Percentiles rank a stretch among this genome's conserved stretches.
Conservation (phyloP, 30 jellyfish, hydroid and myxozoan species). For the Aurelia coerulea region DNA sequence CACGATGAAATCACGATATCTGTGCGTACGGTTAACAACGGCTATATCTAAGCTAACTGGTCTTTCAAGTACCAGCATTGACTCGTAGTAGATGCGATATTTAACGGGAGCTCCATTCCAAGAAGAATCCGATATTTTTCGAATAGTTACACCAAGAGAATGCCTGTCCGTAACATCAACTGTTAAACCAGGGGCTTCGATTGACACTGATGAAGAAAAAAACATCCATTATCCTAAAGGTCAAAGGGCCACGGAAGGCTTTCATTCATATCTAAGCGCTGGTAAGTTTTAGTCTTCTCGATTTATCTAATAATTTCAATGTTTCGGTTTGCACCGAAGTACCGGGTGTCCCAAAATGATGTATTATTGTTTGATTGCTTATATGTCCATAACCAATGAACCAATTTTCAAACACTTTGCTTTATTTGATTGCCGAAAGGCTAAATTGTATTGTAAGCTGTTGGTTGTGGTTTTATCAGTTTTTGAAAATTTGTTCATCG, state of each 20-base stretch:
- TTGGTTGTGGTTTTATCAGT: no score
- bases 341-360: no score
- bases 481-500: no score
- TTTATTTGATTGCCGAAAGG: no score
- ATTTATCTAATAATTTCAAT: no score
- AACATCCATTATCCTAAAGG: not conserved
- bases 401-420: no score
- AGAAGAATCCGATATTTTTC: not conserved
- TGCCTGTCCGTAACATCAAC: slow-evolving; percentile 4
- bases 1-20: not conserved
- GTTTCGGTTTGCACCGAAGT: no score
- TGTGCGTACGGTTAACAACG: slow-evolving; percentile 7
- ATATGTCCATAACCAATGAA: no score
- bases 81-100: slow-evolving; percentile 30
- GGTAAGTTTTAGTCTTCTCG: no score
- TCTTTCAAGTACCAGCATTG: not conserved
- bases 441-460: no score
- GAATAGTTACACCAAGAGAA: not conserved
- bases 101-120: slow-evolving; percentile 41
- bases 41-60: not conserved
- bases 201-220: not conserved
- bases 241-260: not conserved
- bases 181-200: slow-evolving; percentile 19
- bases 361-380: no score
- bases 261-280: not conserved